phyloP scores from a whole-genome alignment of 1,140 invertebrate genomes.

The Drosophila littoralis region DNA sequence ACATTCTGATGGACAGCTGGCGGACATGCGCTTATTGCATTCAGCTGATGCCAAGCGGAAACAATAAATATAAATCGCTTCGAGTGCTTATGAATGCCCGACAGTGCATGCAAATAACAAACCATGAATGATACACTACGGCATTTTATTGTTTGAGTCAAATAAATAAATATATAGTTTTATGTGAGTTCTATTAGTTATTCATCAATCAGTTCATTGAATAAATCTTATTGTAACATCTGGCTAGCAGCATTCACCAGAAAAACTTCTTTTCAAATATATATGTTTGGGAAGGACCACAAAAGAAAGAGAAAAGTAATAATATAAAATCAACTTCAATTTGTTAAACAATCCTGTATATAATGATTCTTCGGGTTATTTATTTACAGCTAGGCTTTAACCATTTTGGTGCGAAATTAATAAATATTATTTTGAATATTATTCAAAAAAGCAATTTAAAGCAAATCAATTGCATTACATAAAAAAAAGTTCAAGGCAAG shows the following conservation, averaged over 20 bases:
- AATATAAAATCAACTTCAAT: no score
- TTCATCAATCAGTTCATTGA: conserved; percentile 15
- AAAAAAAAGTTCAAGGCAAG: neutral
- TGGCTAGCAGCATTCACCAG: neutral
- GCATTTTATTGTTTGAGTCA: conserved; percentile 14
- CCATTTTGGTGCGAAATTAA: no score
- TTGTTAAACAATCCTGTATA: no score
- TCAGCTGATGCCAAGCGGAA: conserved; percentile 45
- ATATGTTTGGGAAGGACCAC: neutral
- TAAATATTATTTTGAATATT: neutral
- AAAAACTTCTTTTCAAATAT: neutral
- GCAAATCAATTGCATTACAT: neutral
- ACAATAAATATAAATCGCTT: conserved; percentile 48
- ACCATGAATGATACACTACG: conserved; percentile 4
- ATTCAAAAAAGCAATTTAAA: neutral
- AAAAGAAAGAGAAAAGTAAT: no score
- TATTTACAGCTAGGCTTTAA: no score
- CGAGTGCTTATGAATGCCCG: conserved; percentile 36
- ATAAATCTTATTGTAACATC: conserved; percentile 20
- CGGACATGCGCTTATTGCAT: conserved; percentile 42
- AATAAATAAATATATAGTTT: neutral
- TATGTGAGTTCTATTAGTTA: neutral
- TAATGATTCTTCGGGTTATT: no score
- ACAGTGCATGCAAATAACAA: conserved; percentile 1
- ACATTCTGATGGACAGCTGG: conserved; percentile 55